Percentiles rank a stretch among this genome's conserved stretches.
phyloP scores from a whole-genome alignment of 2,888 invertebrate genomes.

The Chloroclysta siterata region DNA sequence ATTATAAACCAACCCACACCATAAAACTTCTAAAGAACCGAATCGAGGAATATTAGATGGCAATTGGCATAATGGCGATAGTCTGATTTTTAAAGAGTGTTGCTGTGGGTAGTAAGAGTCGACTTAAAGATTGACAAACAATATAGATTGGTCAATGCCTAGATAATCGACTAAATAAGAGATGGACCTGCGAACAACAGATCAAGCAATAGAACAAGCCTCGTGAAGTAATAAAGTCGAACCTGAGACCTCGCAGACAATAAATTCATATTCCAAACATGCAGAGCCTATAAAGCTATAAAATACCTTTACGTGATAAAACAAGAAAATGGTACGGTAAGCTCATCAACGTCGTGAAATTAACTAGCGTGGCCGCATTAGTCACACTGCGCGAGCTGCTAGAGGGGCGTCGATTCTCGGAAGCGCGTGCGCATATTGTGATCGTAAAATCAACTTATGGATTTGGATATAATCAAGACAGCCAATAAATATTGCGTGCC shows the following conservation, averaged over 20 bases:
- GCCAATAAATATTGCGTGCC: conserved; percentile 20
- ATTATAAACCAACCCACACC: background rate
- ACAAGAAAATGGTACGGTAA: conserved; percentile 31
- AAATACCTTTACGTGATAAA: conserved; percentile 27
- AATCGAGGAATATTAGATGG: background rate
- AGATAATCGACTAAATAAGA: too few relatives aligned
- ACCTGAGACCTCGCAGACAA: conserved; percentile 4
- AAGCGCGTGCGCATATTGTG: conserved; percentile 58
- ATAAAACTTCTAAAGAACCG: background rate
- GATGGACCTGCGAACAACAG: too few relatives aligned
- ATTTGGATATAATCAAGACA: conserved; percentile 48
- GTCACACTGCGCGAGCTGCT: conserved; percentile 40
- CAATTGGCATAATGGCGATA: background rate
- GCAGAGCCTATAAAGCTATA: conserved; percentile 19
- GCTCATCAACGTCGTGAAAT: conserved; percentile 52
- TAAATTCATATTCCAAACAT: conserved; percentile 12
- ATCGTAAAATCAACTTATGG: conserved; percentile 64
- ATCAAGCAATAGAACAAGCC: too few relatives aligned
- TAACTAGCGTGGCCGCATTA: conserved; percentile 56
- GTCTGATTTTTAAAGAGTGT: too few relatives aligned
- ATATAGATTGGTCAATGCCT: too few relatives aligned
- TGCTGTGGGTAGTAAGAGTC: too few relatives aligned
- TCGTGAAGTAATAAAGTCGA: background rate
- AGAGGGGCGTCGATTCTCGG: conserved; percentile 47
- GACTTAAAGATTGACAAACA: too few relatives aligned